Evolutionary conservation across 1,140 invertebrate species (phyloP).

Genomic region (Drosophila mojavensis): DNA sequence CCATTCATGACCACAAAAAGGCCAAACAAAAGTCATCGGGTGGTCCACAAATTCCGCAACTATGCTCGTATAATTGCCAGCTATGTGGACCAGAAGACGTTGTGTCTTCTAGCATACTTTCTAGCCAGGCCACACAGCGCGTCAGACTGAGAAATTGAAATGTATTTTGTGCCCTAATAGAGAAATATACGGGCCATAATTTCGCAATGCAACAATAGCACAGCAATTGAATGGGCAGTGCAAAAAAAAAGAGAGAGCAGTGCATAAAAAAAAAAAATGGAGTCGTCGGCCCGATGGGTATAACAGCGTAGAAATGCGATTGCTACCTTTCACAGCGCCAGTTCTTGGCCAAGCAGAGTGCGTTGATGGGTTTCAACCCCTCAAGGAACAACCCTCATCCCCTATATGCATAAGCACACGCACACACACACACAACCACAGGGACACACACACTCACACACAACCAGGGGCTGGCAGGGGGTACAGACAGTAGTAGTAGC

Average conservation of each 20-base stretch:
- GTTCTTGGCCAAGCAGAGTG: constrained; percentile 66
- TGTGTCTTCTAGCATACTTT: constrained; percentile 30
- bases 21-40: constrained; percentile 72
- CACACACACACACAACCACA: constrained; percentile 21
- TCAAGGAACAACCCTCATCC: constrained; percentile 72
- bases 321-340: constrained; percentile 80
- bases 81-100: constrained; percentile 28
- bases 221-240: constrained; percentile 54
- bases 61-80: constrained; percentile 51
- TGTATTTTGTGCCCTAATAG: constrained; percentile 76
- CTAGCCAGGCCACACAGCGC: constrained; percentile 57
- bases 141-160: constrained; percentile 66
- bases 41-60: constrained; percentile 73
- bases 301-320: constrained; percentile 11
- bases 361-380: constrained; percentile 64
- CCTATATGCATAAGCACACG: constrained; percentile 50
- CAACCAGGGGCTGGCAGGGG: constrained; percentile 45
- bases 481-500: constrained; percentile 57
- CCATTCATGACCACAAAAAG: constrained; percentile 80
- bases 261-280: constrained; percentile 58
- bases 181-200: constrained; percentile 73
- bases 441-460: constrained; percentile 14
- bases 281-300: constrained; percentile 34
- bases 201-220: constrained; percentile 65
- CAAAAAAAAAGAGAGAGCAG: constrained; percentile 57